Evolutionary conservation across 2,113 vertebrate species (phyloP).

Genomic region (Syngnathus floridae): DNA sequence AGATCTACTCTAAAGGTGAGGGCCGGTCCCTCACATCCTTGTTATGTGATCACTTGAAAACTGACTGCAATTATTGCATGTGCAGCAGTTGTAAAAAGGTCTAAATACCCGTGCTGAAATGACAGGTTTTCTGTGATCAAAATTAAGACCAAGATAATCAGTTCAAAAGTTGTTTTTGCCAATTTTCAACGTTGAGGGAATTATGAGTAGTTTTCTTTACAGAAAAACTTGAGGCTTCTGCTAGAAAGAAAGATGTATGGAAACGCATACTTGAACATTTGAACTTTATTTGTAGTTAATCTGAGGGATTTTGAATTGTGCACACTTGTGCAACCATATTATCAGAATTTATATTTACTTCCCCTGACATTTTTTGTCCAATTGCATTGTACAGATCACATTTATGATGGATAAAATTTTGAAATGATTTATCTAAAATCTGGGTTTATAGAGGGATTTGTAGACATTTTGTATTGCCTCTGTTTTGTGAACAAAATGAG

Average conservation of each 20-base stretch:
- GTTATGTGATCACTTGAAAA: constrained; percentile 36
- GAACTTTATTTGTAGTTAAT: not conserved
- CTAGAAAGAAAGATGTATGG: not conserved
- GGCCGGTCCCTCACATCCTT: constrained; percentile 40
- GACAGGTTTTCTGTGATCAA: not conserved
- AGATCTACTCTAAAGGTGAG: constrained; percentile 50
- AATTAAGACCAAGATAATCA: not conserved
- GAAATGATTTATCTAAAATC: not conserved
- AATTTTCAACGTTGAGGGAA: not conserved
- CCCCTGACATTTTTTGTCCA: not conserved
- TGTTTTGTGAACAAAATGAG: not conserved
- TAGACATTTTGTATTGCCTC: not conserved
- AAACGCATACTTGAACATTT: not conserved
- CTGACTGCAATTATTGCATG: not conserved
- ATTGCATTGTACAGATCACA: not conserved
- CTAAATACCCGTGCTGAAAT: not conserved
- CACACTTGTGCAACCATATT: not conserved
- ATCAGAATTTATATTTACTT: not conserved
- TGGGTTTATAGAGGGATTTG: not conserved
- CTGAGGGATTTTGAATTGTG: not conserved
- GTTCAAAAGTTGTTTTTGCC: no score
- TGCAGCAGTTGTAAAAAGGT: not conserved
- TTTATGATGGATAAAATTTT: not conserved
- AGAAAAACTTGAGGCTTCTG: not conserved
- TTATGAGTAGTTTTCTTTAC: not conserved